Base-by-base conservation (phyloP, 2,888 invertebrate genomes). In the Andrena fulva region DNA sequence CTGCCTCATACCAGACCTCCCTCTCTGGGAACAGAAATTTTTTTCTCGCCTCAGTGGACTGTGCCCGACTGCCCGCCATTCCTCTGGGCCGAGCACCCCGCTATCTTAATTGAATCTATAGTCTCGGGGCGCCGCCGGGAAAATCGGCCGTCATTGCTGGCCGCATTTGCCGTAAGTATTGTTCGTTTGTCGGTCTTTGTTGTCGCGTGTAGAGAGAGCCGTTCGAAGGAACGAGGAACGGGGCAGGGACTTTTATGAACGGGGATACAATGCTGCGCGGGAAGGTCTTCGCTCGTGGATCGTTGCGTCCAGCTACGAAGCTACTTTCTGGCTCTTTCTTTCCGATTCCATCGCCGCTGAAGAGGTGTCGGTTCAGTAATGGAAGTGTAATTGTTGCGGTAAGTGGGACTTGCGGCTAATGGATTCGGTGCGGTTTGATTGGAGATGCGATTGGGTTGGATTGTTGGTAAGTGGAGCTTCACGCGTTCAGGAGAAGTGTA, bases 1-100 rank as follows among this genome's bases (percentile, higher is more conserved):
- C 92, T 7, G 91, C 89, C 76, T 91, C 91, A 88, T 92, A 92
- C 92, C 92, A 92, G 72, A 90, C 78, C 72, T 89, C 87, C 77
- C 91, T 89, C 83, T 92, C 92, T 92, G 87, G 62, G 74, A 84
- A 72, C 76, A 86, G 74, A 88, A 69, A 86, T 42, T 42, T 84
- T 82, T 83, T 83, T 82, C 69, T 62, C 77, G 52, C 24, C n/a
- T 81, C 29, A 73, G 59, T 66, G 72, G 59, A 50, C 63, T 16
- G 29, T 52, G 50, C 59, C 59, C 48, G n/a, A 35, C 1, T 56
- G 31, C n/a, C 52, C 27, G 4, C 16, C 42, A 5, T 42, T 42
- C 42, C 42, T 42, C 42, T 1, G 42, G 42, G 24, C 27, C 24
- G 1, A 10, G 50, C 69, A 70, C 52, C 80, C 5, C 42, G 42